Evolutionary conservation across 2,113 vertebrate species (phyloP), one percentile per base, ranked within the genome.

Genomic region (Passer domesticus): DNA sequence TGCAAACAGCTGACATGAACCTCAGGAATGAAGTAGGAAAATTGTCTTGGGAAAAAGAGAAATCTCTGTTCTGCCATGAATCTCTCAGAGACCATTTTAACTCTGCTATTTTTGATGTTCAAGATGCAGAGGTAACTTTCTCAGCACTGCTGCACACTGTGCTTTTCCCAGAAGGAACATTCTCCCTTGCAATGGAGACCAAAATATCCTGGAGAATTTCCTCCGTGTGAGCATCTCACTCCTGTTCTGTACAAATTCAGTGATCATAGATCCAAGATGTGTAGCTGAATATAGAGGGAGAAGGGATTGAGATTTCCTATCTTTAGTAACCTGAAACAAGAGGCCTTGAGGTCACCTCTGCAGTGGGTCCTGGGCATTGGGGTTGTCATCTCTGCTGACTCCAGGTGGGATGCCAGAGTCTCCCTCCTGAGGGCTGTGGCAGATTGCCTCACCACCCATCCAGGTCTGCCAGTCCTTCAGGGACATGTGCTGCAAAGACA

Each of bases 161-260:
- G 59, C 7, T 0, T 74, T 89, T 87, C 83, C 83, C 85, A 67
- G 77, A 70, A 84, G 85, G 69, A 69, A 89, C 68, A 64, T 84
- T 94, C 77, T 93, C 81, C 84, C 53, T 92, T 52, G n/a, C 2
- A 3, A n/a, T 58, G 50, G 84, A 87, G 84, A 89, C 73, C 59
- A 55, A 94, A 96, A 87, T 93, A 89, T 63, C 88, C 78, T 46
- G 60, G 52, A 94, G 92, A 91, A 70, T 67, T 84, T 95, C 81
- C 73, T 91, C 63, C 53, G 2, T 39, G 60, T 59, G 59, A 91
- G 68, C 59, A 27, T 83, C 84, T 84, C 73, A 5, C 37, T 64
- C 90, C 43, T 5, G 6, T 69, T 87, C 60, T 23, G 52, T 31
- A 37, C 2, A 12, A 49, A 81, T 66, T 77, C 50, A 37, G 2